Base-by-base conservation (phyloP, 1,140 invertebrate species). In the Xylocopa sonorina region DNA sequence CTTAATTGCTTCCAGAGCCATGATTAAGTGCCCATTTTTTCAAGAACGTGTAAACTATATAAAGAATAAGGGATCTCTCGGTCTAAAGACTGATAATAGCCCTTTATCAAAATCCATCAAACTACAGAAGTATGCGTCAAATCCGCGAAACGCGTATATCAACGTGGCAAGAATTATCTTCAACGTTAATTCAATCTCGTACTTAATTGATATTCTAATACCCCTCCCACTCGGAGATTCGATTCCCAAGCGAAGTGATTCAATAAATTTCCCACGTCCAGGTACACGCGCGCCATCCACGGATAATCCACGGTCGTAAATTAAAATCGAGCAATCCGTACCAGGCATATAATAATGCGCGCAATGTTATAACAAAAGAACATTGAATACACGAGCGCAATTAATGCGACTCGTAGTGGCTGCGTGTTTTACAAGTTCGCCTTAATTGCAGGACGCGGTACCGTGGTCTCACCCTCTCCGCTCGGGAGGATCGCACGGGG, bases 391-490 rank as follows among this genome's bases (percentile, higher is more conserved):
- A 74, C 50, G 74, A 43, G 73, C 53, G 69, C 74, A 85, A 77
- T 77, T 66, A 81, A 72, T 74, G 72, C 62, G 27, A 83, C 51
- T 79, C 77, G 62, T 81, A 79, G 72, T 60, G 60, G 46, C 46
- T 64, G 43, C 69, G 32, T 82, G 67, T 79, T 73, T 78, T 50
- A 83, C 82, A 75, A 73, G 78, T 76, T 84, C 79, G 55, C 66
- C 43, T 82, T 84, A 79, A 86, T 86, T 81, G 79, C 71, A 57
- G 46, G 75, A 84, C 46, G 63, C 53, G 78, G 63, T 66, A 68
- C 57, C 77, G 29, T 55, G n/a, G n/a, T 16, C 43, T 48, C 46
- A 62, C 34, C 57, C 57, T 48, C 51, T 14, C 34, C 27, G 43
- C 69, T 34, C 34, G 68, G 51, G 63, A 74, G 64, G 62, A 84